Percentiles rank a stretch among this genome's conserved stretches.
phyloP scores from a whole-genome alignment of 2,113 vertebrate genomes.

The Grantiella picta region DNA sequence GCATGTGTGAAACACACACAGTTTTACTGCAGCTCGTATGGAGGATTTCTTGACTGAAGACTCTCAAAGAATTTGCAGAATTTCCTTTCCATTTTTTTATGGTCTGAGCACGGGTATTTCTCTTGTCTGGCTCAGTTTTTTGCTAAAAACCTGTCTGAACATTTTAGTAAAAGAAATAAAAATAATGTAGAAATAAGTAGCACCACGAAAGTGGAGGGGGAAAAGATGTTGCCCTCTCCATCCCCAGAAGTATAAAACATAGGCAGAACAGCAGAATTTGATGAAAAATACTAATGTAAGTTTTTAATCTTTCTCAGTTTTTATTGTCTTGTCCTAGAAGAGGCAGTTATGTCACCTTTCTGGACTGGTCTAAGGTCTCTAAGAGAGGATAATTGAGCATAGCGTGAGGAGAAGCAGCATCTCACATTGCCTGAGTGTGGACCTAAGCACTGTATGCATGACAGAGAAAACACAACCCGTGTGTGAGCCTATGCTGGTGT shows the following conservation, averaged over 20 bases:
- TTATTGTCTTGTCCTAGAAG: neutral
- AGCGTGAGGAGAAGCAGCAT: neutral
- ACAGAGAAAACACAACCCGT: neutral
- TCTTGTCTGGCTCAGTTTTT: neutral
- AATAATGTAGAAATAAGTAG: neutral
- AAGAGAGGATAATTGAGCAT: neutral
- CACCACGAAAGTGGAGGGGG: neutral
- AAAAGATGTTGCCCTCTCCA: accelerated
- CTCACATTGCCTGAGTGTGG: neutral
- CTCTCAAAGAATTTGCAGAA: conserved; percentile 31
- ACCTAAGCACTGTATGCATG: neutral
- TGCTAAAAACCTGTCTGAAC: neutral
- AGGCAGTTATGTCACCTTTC: neutral
- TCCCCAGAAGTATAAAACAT: neutral
- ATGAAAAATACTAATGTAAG: neutral
- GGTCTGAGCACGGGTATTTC: neutral
- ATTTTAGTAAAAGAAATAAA: neutral
- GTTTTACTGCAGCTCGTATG: neutral
- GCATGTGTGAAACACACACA: neutral
- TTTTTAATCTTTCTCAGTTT: neutral
- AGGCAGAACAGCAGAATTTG: neutral
- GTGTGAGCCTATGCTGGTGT: neutral
- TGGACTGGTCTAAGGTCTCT: neutral
- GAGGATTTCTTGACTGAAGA: neutral
- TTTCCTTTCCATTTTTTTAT: neutral